Conservation (phyloP, 1,140 invertebrate species). For the Musca domestica region DNA sequence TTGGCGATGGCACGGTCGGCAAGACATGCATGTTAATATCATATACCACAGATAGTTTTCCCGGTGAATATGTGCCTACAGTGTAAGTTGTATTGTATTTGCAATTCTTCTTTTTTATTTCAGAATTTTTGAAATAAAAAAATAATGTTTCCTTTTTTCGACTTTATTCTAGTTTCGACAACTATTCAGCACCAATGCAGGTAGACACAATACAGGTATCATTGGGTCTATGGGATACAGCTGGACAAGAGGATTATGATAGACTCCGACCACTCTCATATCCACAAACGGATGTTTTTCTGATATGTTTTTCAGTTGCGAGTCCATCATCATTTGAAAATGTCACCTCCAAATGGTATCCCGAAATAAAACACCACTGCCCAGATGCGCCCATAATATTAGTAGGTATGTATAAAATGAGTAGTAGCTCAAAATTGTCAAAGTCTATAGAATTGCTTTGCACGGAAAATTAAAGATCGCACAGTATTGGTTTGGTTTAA, state of each 20-base stretch:
- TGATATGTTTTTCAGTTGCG: slow-evolving; percentile 97
- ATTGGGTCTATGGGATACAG: slow-evolving; percentile 93
- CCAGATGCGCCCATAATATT: slow-evolving; percentile 97
- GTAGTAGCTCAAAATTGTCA: too few species aligned
- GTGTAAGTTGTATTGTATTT: slow-evolving; percentile 67
- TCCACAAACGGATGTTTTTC: slow-evolving; percentile 97
- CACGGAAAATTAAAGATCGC: too few species aligned
- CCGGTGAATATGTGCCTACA: slow-evolving; percentile 95
- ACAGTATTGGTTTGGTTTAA: too few species aligned
- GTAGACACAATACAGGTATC: slow-evolving; percentile 96
- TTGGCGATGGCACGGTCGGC: slow-evolving; percentile 83
- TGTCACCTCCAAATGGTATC: slow-evolving; percentile 98
- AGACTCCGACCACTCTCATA: slow-evolving; percentile 90
- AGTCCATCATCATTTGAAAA: slow-evolving; percentile 98
- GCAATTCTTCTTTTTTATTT: neutral
- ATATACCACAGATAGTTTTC: slow-evolving; percentile 98
- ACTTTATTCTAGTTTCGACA: slow-evolving; percentile 79
- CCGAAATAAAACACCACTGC: slow-evolving; percentile 98
- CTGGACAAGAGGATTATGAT: slow-evolving; percentile 97
- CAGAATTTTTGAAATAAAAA: too few species aligned
- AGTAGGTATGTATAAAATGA: slow-evolving; percentile 84
- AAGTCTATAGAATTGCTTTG: too few species aligned
- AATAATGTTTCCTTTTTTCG: slow-evolving; percentile 24
- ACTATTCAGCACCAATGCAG: slow-evolving; percentile 96
- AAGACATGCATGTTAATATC: slow-evolving; percentile 99